Conservation (phyloP, 2,113 vertebrate genomes). For the Periophthalmodon schlosseri region DNA sequence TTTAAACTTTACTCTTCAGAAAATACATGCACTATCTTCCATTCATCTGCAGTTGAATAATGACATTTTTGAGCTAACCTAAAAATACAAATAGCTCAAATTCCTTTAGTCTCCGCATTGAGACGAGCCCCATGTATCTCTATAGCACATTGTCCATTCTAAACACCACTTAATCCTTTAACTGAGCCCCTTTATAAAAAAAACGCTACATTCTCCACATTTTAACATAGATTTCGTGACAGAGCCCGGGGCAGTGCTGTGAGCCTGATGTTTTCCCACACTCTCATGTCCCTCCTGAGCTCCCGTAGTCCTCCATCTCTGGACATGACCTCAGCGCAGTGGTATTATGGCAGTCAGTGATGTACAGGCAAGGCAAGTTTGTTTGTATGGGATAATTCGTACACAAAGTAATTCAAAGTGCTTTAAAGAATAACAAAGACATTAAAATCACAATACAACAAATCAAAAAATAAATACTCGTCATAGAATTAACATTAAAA, state of each 20-base stretch:
- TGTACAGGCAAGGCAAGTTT: slow-evolving; percentile 11
- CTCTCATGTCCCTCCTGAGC: slow-evolving; percentile 26
- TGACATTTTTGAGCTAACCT: neutral
- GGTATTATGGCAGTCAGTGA: slow-evolving; percentile 16
- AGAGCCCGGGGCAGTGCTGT: neutral
- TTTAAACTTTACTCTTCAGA: no score
- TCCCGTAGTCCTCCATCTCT: slow-evolving; percentile 3
- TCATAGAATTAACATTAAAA: no score
- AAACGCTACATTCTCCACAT: neutral
- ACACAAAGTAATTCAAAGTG: no score
- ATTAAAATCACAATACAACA: no score
- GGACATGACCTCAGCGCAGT: slow-evolving; percentile 17
- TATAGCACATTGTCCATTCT: neutral
- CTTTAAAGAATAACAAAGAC: no score
- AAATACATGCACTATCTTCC: no score
- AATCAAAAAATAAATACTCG: no score
- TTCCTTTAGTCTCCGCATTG: neutral
- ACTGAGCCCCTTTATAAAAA: neutral
- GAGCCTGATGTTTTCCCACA: slow-evolving; percentile 24
- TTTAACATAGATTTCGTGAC: neutral
- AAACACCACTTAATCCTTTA: neutral
- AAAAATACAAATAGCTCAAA: neutral
- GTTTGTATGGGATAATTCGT: neutral
- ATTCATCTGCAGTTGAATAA: neutral
- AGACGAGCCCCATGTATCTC: neutral